A percentile compares a stretch with the other conserved stretches of the same genome.
These are phyloP conservation scores for Listronotus bonariensis DNA, from an alignment of 1,140 invertebrate genomes.

Conservation along the genomic window DNA sequence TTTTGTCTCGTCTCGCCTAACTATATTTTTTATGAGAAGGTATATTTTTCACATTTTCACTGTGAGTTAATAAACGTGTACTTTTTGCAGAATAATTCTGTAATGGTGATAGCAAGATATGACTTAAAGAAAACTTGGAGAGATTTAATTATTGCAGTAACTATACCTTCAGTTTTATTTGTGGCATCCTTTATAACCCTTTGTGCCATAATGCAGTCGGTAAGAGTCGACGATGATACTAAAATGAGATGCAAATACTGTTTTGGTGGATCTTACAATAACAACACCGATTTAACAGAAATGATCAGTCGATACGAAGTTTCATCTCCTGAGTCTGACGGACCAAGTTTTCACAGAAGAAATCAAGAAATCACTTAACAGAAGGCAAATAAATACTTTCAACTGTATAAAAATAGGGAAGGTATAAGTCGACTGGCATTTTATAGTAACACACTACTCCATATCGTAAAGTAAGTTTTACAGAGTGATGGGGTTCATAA, in stretches of 20 bases:
- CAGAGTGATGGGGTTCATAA: too few species aligned
- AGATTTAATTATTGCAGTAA: constrained; percentile 79
- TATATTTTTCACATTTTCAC: too few species aligned
- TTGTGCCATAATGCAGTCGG: constrained; percentile 83
- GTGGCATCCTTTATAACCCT: constrained; percentile 84
- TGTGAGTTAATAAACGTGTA: too few species aligned
- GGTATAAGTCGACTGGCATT: too few species aligned
- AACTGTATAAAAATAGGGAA: too few species aligned
- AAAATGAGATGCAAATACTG: constrained; percentile 86
- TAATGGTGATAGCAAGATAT: constrained; percentile 75
- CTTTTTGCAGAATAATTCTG: constrained; percentile 50
- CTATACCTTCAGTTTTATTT: constrained; percentile 79
- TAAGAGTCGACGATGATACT: constrained; percentile 86
- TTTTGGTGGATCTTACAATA: constrained; percentile 52
- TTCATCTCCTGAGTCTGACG: constrained; percentile 49
- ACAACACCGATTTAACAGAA: constrained; percentile 47
- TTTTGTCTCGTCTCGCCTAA: too few species aligned
- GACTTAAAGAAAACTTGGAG: constrained; percentile 75
- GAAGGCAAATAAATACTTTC: too few species aligned
- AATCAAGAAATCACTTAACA: constrained; percentile 14
- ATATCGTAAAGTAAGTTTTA: too few species aligned
- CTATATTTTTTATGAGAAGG: too few species aligned
- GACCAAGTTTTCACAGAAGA: constrained; percentile 18
- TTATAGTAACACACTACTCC: too few species aligned
- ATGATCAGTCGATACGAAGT: constrained; percentile 52